Conservation (phyloP, 2,113 vertebrate species). For the Steatornis caripensis region DNA sequence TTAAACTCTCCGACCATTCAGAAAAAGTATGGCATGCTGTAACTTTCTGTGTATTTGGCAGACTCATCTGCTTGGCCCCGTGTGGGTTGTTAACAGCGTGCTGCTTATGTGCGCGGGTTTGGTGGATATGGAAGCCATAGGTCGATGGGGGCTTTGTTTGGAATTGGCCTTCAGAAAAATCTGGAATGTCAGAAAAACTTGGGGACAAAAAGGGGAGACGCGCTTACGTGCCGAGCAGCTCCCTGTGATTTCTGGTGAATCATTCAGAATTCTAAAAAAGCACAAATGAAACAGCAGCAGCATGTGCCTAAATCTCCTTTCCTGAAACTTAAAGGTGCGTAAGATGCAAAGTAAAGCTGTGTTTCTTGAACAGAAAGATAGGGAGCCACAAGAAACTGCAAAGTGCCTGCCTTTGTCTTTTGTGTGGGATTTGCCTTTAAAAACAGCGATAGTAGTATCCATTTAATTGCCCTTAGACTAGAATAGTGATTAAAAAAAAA, state of each 20-base stretch:
- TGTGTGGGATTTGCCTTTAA: neutral
- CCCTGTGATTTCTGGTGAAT: neutral
- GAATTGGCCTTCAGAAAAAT: neutral
- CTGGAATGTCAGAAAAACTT: neutral
- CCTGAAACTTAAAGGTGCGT: neutral
- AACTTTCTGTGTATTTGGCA: neutral
- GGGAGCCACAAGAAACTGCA: neutral
- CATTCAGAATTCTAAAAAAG: rapidly evolving
- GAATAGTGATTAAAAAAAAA: neutral
- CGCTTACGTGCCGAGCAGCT: neutral
- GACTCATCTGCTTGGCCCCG: rapidly evolving
- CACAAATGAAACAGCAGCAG: neutral
- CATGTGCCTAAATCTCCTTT: neutral
- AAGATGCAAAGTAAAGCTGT: neutral
- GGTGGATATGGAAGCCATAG: rapidly evolving
- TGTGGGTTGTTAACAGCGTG: neutral
- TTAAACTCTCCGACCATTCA: neutral
- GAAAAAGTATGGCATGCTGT: rapidly evolving
- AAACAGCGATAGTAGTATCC: neutral
- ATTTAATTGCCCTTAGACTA: neutral
- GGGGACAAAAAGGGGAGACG: rapidly evolving
- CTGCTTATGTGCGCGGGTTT: neutral
- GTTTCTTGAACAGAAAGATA: neutral
- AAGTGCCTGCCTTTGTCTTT: neutral
- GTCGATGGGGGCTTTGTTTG: neutral